These are phyloP conservation scores for Nicator chloris DNA, from an alignment of 2,113 vertebrate genomes.

Conservation along the genomic window DNA sequence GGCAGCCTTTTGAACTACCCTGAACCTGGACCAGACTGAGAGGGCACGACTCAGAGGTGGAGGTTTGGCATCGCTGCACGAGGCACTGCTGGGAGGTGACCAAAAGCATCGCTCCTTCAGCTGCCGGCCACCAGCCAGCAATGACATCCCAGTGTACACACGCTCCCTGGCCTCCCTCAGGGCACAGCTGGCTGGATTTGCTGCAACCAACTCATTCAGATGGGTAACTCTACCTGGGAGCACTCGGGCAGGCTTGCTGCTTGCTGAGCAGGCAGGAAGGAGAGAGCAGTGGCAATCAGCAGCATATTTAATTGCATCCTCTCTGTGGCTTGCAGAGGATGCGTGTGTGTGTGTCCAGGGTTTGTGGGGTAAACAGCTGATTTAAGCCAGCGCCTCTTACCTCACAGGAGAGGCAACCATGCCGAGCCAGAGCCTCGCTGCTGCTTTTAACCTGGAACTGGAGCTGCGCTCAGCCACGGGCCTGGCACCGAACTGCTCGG, in stretches of 20 bases:
- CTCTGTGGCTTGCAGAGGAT: background rate
- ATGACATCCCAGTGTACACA: rapidly evolving
- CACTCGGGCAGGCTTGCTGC: background rate
- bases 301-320: background rate
- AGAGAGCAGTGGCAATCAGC: background rate
- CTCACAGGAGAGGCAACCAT: background rate
- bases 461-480: background rate
- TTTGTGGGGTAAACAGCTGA: background rate
- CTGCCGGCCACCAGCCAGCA: background rate
- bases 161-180: rapidly evolving
- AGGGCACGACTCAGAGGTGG: too few relatives aligned
- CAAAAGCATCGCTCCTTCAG: rapidly evolving
- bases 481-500: rapidly evolving
- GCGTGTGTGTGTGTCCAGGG: background rate
- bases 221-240: background rate
- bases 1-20: background rate
- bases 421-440: rapidly evolving
- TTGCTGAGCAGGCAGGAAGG: background rate
- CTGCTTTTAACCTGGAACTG: background rate
- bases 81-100: background rate
- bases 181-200: rapidly evolving
- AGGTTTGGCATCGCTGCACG: rapidly evolving
- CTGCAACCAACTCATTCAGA: background rate
- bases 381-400: background rate
- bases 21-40: background rate